Evolutionary conservation across 2,797 vertebrate species (phyloP).

Genomic region (Trichosurus vulpecula): DNA sequence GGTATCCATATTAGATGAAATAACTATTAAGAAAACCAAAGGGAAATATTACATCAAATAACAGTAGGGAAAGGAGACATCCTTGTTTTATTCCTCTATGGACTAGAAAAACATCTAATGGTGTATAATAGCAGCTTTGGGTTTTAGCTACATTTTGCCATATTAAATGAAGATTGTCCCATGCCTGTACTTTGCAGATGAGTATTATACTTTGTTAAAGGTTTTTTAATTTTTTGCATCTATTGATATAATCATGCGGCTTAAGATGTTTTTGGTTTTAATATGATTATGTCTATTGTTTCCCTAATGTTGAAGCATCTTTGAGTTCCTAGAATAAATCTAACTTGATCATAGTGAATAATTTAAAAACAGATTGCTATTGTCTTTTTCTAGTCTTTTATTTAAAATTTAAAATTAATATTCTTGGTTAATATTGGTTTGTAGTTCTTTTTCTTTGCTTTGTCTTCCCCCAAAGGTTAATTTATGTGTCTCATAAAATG

Average conservation of each 20-base stretch:
- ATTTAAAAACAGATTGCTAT: not conserved
- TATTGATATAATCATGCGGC: not conserved
- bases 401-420: not conserved
- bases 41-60: not conserved
- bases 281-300: not conserved
- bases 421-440: not conserved
- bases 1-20: not conserved
- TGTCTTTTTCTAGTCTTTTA: not conserved
- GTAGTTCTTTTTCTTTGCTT: not conserved
- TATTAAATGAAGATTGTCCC: not conserved
- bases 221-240: not conserved
- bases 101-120: not conserved
- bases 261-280: not conserved
- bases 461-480: not conserved
- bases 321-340: not conserved
- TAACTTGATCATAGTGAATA: not conserved
- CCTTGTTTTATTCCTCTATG: not conserved
- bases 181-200: not conserved
- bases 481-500: not conserved
- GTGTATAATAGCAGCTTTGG: not conserved
- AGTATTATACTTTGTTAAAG: not conserved
- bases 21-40: not conserved
- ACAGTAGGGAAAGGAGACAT: not conserved
- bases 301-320: not conserved
- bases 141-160: not conserved